Percentiles rank a stretch among this genome's conserved stretches.
Conservation (phyloP, 2,113 vertebrate genomes). For the Gallinago paraguaiae region DNA sequence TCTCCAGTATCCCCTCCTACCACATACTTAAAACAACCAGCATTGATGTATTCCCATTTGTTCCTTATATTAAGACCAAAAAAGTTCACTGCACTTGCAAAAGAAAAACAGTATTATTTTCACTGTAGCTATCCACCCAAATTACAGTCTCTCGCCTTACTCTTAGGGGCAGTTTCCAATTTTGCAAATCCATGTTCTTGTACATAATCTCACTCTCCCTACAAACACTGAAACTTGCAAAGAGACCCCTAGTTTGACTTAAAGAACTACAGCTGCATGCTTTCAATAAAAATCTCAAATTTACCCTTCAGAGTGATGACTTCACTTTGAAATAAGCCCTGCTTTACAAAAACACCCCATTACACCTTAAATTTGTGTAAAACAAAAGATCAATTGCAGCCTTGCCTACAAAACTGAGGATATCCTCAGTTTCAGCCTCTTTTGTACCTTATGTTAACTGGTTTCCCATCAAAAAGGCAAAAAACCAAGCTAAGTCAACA, state of each 20-base stretch:
- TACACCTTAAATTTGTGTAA: neutral
- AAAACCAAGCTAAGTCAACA: neutral
- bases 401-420: neutral
- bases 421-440: neutral
- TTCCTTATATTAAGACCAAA: neutral
- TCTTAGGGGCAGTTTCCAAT: neutral
- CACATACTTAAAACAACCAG: neutral
- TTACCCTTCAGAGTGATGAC: neutral
- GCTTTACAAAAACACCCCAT: neutral
- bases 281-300: neutral
- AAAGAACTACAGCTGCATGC: neutral
- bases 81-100: neutral
- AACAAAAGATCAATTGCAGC: neutral
- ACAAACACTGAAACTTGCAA: neutral
- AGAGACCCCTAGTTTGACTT: neutral
- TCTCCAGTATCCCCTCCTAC: neutral
- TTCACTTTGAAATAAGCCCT: neutral
- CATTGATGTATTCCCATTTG: neutral
- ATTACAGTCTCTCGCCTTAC: neutral
- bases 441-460: neutral
- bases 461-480: neutral
- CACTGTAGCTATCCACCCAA: neutral
- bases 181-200: neutral
- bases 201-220: neutral
- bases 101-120: neutral